Percentiles rank a stretch among this genome's conserved stretches.
Evolutionary conservation across 2,888 invertebrate species (phyloP).

Genomic region (Elysia crispata): DNA sequence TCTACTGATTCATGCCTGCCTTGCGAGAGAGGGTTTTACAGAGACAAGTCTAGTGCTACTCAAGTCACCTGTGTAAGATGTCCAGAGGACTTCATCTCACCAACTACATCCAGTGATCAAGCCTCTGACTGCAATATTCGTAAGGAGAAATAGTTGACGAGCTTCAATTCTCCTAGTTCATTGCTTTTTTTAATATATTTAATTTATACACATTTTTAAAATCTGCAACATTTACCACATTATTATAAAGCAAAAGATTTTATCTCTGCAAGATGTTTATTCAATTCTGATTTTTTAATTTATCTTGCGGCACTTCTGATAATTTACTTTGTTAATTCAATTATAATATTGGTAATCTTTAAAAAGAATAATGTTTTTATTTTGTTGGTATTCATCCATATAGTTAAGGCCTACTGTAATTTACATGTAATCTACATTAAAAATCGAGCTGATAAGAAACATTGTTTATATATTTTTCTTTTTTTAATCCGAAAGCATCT

Average conservation of each 20-base stretch:
- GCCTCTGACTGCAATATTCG: conserved; percentile 17
- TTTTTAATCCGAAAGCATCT: not conserved
- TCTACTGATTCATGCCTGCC: conserved; percentile 83
- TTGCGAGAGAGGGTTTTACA: conserved; percentile 81
- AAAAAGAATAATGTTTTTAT: too few relatives aligned
- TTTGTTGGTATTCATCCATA: too few relatives aligned
- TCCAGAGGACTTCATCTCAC: conserved; percentile 2
- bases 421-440: not conserved
- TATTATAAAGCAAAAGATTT: too few relatives aligned
- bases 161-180: too few relatives aligned
- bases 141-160: not conserved
- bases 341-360: too few relatives aligned
- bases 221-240: too few relatives aligned
- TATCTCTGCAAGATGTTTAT: too few relatives aligned
- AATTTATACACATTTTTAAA: too few relatives aligned
- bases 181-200: too few relatives aligned
- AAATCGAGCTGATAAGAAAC: not conserved
- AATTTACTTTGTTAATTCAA: too few relatives aligned
- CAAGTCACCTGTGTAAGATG: conserved; percentile 19
- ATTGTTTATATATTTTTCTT: not conserved
- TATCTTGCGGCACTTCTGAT: not conserved
- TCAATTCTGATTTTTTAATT: too few relatives aligned
- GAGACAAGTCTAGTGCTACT: conserved; percentile 49
- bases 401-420: too few relatives aligned
- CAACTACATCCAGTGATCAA: not conserved